Evolutionary conservation across 2,888 invertebrate species (phyloP).

Genomic region (Acanthoscelides obtectus): DNA sequence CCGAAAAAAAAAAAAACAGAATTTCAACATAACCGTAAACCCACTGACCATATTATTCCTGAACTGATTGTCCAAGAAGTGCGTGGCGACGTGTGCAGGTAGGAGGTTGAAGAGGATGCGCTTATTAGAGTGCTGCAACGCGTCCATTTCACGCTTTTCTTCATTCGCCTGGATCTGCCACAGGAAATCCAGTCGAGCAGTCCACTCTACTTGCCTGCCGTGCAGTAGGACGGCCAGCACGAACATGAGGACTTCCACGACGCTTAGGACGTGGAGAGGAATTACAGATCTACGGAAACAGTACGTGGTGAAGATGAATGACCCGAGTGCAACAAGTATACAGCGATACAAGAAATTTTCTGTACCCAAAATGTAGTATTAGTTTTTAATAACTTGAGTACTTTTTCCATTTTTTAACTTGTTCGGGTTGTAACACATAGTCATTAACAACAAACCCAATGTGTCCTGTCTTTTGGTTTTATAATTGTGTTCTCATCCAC

Average conservation of each 20-base stretch:
- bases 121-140: conserved; percentile 84
- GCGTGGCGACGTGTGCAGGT: conserved; percentile 87
- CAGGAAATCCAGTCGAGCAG: conserved; percentile 75
- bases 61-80: conserved; percentile 87
- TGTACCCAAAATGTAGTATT: no score
- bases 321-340: no score
- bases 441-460: no score
- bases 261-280: conserved; percentile 73
- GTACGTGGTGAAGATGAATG: no score
- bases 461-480: no score
- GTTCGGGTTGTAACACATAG: no score
- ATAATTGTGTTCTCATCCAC: no score
- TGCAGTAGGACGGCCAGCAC: conserved; percentile 80
- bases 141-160: conserved; percentile 89
- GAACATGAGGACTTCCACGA: conserved; percentile 77
- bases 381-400: no score
- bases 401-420: no score
- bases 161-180: conserved; percentile 85
- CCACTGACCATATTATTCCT: conserved; percentile 73
- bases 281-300: conserved; percentile 55
- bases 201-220: conserved; percentile 86
- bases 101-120: conserved; percentile 84
- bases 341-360: no score
- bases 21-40: not conserved
- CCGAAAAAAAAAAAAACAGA: conserved; percentile 8